Evolutionary conservation across 2,113 vertebrate species (phyloP).

Genomic region (Galbula dea): DNA sequence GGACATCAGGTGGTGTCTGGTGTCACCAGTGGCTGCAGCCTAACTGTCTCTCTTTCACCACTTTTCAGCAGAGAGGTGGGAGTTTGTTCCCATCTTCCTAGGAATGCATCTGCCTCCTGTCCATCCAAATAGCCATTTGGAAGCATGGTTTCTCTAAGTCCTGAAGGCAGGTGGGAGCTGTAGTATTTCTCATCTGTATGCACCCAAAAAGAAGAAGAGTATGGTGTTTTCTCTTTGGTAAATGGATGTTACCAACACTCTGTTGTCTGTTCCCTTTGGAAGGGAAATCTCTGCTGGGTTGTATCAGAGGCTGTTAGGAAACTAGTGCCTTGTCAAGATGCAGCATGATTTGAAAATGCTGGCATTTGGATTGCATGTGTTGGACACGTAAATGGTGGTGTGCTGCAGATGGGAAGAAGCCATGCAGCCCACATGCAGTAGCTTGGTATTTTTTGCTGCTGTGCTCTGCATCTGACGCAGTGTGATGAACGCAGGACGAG

Average conservation of each 20-base stretch:
- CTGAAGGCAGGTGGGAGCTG: neutral
- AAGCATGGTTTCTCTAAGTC: neutral
- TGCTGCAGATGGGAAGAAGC: neutral
- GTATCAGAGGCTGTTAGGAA: neutral
- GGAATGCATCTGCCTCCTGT: neutral
- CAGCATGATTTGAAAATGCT: neutral
- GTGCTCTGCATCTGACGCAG: neutral
- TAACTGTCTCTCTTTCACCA: neutral
- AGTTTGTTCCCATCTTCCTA: neutral
- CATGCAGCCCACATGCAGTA: neutral
- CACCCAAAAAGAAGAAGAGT: neutral
- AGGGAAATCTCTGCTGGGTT: neutral
- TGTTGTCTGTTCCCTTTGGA: neutral
- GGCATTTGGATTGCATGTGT: neutral
- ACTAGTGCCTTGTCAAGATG: neutral
- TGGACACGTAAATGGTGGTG: rapidly evolving
- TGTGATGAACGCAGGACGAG: neutral
- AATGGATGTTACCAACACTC: neutral
- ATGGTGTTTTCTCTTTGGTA: neutral
- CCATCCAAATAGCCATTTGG: neutral
- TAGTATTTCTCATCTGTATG: neutral
- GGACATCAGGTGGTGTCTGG: neutral
- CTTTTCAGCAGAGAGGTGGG: neutral
- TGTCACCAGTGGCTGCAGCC: neutral
- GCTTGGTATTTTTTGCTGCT: neutral